Evolutionary conservation across 2,797 vertebrate species (phyloP).

Genomic region (Graptemys geographica): DNA sequence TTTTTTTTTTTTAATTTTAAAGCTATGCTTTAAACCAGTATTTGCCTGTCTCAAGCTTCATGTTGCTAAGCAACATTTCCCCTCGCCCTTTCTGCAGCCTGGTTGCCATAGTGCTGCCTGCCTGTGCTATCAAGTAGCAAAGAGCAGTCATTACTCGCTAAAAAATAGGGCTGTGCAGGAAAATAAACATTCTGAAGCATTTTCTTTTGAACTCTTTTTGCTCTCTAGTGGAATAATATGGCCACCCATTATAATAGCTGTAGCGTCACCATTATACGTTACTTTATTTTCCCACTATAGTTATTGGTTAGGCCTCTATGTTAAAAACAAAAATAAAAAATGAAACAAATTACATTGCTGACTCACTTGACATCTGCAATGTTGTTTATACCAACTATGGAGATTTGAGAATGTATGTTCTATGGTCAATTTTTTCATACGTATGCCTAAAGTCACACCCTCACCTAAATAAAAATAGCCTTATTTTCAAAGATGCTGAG

Average conservation of each 20-base stretch:
- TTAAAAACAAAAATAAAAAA: neutral
- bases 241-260: fast-evolving
- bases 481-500: neutral
- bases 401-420: neutral
- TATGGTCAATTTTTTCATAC: fast-evolving
- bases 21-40: conserved; percentile 72
- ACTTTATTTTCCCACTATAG: neutral
- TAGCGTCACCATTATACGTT: fast-evolving
- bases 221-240: neutral
- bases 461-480: neutral
- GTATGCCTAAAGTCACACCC: fast-evolving
- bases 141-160: conserved; percentile 76
- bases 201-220: neutral
- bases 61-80: conserved; percentile 81
- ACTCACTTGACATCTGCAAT: conserved; percentile 60
- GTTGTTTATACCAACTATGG: neutral
- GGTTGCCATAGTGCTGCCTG: conserved; percentile 83
- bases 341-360: conserved; percentile 52
- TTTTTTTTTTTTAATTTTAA: neutral
- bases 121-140: conserved; percentile 79
- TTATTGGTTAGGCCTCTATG: neutral
- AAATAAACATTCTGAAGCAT: conserved; percentile 56
- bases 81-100: conserved; percentile 71
- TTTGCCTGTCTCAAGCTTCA: conserved; percentile 78
- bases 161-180: conserved; percentile 50